Percentiles rank a stretch among this genome's conserved stretches.
phyloP scores from a whole-genome alignment of 2,888 invertebrate genomes.

The Eulithis prunata region DNA sequence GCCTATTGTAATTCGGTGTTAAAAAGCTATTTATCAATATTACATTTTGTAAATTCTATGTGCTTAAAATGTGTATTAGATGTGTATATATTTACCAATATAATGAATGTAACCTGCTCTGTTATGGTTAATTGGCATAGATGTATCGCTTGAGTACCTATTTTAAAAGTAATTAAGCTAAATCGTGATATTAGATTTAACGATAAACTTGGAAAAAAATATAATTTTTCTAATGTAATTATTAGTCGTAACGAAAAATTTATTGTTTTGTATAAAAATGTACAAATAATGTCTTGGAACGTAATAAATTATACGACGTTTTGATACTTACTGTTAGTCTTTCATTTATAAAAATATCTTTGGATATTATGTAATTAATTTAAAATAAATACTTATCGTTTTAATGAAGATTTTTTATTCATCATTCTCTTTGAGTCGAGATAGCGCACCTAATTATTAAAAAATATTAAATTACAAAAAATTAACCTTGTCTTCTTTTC shows the following conservation, averaged over 20 bases:
- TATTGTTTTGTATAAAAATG: conserved; percentile 84
- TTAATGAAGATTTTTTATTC: conserved; percentile 40
- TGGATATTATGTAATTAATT: conserved; percentile 34
- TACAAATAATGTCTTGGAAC: conserved; percentile 81
- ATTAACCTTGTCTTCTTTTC: conserved; percentile 18
- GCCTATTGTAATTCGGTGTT: not conserved
- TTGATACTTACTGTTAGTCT: conserved; percentile 77
- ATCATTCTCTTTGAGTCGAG: conserved; percentile 22
- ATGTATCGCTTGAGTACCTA: conserved; percentile 77
- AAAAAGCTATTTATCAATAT: not conserved
- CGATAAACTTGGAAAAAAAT: conserved; percentile 81
- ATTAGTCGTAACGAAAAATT: conserved; percentile 77
- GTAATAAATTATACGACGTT: conserved; percentile 85
- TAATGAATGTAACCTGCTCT: conserved; percentile 57
- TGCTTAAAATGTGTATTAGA: conserved; percentile 38
- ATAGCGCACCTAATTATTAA: conserved; percentile 9
- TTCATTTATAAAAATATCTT: conserved; percentile 52
- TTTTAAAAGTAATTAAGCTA: conserved; percentile 79
- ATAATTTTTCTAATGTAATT: conserved; percentile 84
- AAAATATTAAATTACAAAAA: conserved; percentile 9
- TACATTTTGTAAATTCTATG: conserved; percentile 26
- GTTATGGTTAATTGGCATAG: conserved; percentile 72
- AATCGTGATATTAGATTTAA: conserved; percentile 84
- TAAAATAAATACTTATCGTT: conserved; percentile 39
- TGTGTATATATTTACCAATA: conserved; percentile 31